Percentiles rank a stretch among this genome's conserved stretches.
These are phyloP conservation scores for Psilopogon haemacephalus DNA, from an alignment of 2,113 vertebrate genomes.

Conservation along the genomic window DNA sequence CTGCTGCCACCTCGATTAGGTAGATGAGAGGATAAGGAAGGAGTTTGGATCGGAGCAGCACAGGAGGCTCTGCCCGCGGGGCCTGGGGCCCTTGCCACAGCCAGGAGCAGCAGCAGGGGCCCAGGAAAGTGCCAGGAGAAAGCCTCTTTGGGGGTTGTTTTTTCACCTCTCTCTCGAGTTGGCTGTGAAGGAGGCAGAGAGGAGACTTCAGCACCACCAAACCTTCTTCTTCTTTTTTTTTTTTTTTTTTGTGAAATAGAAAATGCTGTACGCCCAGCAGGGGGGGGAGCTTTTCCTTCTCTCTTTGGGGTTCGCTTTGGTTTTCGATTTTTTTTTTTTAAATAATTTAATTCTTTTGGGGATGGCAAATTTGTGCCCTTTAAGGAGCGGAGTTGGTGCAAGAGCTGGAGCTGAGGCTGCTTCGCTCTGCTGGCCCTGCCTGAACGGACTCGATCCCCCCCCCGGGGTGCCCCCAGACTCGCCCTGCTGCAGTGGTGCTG, in stretches of 20 bases:
- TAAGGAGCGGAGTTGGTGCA: background rate
- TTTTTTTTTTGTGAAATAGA: constrained; percentile 63
- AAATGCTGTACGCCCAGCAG: constrained; percentile 47
- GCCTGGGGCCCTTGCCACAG: background rate
- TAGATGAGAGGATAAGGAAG: background rate
- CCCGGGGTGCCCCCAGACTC: background rate
- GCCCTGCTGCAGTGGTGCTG: background rate
- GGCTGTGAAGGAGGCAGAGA: background rate
- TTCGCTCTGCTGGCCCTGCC: background rate
- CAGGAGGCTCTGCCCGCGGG: background rate
- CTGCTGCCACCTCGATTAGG: background rate
- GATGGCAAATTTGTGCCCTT: constrained; percentile 28
- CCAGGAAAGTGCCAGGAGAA: background rate
- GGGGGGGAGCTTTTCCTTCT: background rate
- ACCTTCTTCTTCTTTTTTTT: constrained; percentile 9
- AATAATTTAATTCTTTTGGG: constrained; percentile 43
- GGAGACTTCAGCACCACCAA: background rate
- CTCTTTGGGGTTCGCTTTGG: background rate
- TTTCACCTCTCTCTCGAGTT: background rate
- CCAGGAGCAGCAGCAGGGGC: fast-evolving
- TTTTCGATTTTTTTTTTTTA: background rate
- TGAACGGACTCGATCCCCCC: too few species aligned
- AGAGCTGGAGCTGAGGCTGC: background rate
- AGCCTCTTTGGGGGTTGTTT: background rate
- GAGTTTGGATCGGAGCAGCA: background rate